These are phyloP conservation scores for Hypena proboscidalis DNA, from an alignment of 2,888 invertebrate genomes.

Conservation along the genomic window DNA sequence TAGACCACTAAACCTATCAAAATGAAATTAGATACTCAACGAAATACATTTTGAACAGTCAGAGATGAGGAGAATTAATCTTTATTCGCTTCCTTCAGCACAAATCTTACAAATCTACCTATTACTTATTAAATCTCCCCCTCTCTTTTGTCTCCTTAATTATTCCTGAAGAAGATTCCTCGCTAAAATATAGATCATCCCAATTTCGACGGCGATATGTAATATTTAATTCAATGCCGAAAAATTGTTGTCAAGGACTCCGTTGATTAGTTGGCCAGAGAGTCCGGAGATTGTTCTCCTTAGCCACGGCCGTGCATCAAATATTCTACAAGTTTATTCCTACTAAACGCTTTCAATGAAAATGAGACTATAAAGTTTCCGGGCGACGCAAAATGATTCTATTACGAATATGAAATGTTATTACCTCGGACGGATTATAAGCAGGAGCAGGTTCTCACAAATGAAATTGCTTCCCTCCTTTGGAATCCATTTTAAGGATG, in stretches of 20 bases:
- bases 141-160: neutral
- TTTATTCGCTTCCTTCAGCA: no score
- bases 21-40: no score
- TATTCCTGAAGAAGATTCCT: neutral
- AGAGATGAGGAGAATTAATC: no score
- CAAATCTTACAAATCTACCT: no score
- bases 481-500: conserved; percentile 84
- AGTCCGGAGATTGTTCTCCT: conserved; percentile 75
- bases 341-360: conserved; percentile 84
- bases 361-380: conserved; percentile 85
- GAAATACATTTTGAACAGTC: no score
- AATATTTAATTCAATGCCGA: conserved; percentile 55
- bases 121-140: neutral
- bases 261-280: conserved; percentile 63
- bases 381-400: conserved; percentile 83
- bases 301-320: conserved; percentile 73
- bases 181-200: conserved; percentile 17
- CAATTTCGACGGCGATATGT: conserved; percentile 34
- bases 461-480: conserved; percentile 84
- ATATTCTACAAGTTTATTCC: conserved; percentile 82
- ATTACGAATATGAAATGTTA: conserved; percentile 86
- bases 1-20: no score
- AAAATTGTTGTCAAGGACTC: conserved; percentile 51
- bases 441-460: conserved; percentile 83
- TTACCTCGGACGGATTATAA: conserved; percentile 85